Evolutionary conservation across 1,140 invertebrate species (phyloP).

Genomic region (Leguminivora glycinivorella): DNA sequence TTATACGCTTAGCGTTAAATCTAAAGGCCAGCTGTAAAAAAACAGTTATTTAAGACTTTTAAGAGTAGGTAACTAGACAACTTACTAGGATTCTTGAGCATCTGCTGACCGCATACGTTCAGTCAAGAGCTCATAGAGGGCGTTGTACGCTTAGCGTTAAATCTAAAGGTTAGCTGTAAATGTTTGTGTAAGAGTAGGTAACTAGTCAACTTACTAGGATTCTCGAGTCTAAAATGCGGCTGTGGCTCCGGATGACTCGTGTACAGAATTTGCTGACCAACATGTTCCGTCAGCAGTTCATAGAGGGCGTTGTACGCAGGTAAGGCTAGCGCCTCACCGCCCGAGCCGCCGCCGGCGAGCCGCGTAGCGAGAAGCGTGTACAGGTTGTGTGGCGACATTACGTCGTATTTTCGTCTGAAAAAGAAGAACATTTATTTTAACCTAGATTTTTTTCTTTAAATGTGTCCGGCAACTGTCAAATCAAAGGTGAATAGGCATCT

Average conservation of each 20-base stretch:
- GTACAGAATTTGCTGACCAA: constrained; percentile 95
- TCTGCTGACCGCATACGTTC: constrained; percentile 97
- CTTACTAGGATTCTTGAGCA: constrained; percentile 98
- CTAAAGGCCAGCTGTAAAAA: no score
- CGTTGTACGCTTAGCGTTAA: constrained; percentile 99
- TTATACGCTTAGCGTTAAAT: no score
- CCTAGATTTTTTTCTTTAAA: no score
- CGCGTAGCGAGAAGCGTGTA: constrained; percentile 97
- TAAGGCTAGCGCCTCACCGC: constrained; percentile 89
- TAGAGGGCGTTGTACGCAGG: constrained; percentile 99
- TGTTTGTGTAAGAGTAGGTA: no score
- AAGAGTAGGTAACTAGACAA: constrained; percentile 42
- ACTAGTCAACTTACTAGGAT: constrained; percentile 89
- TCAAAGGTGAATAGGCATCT: no score
- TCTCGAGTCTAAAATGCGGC: constrained; percentile 96
- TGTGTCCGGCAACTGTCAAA: no score
- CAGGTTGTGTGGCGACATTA: constrained; percentile 98
- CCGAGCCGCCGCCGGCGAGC: constrained; percentile 83
- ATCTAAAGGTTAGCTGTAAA: no score
- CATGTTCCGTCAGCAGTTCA: constrained; percentile 98
- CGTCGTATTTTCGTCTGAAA: constrained; percentile 96
- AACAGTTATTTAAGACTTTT: no score
- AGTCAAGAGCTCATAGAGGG: constrained; percentile 99
- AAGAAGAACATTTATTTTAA: neutral
- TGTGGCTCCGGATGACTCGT: constrained; percentile 96